Percentiles rank a stretch among this genome's conserved stretches.
These are phyloP conservation scores for Upupa epops DNA, from an alignment of 2,113 vertebrate species.

Conservation along the genomic window DNA sequence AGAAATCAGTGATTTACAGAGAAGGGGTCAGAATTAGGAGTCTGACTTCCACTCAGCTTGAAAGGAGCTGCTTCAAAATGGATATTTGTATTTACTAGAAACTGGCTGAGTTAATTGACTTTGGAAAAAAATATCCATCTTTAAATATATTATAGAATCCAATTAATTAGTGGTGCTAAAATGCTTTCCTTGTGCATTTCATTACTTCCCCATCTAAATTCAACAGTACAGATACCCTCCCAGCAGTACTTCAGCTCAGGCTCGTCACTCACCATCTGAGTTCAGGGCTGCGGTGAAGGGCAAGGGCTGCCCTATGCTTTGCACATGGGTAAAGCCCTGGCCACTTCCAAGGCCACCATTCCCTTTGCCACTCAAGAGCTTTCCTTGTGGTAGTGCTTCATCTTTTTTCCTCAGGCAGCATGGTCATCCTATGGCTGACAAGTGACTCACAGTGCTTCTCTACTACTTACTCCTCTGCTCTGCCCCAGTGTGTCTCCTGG, in stretches of 20 bases:
- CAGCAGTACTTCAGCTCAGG: not conserved
- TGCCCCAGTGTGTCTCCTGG: accelerated
- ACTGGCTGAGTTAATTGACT: not conserved
- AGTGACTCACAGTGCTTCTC: not conserved
- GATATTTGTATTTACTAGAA: slow-evolving; percentile 44
- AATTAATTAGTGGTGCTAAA: slow-evolving; percentile 38
- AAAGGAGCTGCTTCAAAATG: slow-evolving; percentile 13
- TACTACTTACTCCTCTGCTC: not conserved
- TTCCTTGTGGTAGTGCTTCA: not conserved
- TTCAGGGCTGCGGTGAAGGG: not conserved
- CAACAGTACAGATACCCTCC: not conserved
- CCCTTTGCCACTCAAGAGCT: not conserved
- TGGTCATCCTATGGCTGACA: not conserved
- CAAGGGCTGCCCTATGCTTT: not conserved
- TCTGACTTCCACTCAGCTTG: not conserved
- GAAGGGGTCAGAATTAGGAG: slow-evolving; percentile 13
- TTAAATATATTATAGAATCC: slow-evolving; percentile 23
- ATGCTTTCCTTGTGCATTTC: slow-evolving; percentile 9
- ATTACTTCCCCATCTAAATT: slow-evolving; percentile 1
- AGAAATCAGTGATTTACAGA: slow-evolving; percentile 15
- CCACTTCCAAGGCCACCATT: not conserved
- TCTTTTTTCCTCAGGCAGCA: not conserved
- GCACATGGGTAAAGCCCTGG: accelerated
- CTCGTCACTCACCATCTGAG: accelerated
- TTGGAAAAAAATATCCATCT: not conserved